phyloP scores from a whole-genome alignment of 1,140 invertebrate genomes.

The Halictus rubicundus region DNA sequence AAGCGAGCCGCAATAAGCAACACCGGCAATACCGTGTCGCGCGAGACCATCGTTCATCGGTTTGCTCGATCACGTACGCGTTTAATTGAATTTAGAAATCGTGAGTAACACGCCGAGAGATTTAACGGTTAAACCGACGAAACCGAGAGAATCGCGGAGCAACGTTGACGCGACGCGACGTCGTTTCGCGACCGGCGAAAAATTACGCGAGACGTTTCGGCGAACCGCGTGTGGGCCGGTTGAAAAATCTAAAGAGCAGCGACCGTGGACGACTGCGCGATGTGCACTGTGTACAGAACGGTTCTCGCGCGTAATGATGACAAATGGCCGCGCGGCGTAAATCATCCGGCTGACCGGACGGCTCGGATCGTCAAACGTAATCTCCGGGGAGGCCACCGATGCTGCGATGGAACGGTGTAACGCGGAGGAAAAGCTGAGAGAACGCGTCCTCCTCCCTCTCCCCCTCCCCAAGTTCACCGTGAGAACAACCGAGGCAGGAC shows the following conservation, averaged over 20 bases:
- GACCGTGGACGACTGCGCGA: constrained; percentile 37
- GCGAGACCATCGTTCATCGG: constrained; percentile 10
- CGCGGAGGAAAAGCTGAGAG: too few relatives aligned
- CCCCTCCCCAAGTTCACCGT: background rate
- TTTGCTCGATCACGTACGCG: constrained; percentile 31
- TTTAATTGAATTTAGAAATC: constrained; percentile 30
- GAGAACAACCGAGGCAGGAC: background rate
- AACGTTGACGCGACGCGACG: too few relatives aligned
- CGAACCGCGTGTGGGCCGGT: constrained; percentile 40
- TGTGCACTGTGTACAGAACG: constrained; percentile 21
- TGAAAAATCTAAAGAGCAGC: constrained; percentile 54
- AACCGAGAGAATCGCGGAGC: too few relatives aligned
- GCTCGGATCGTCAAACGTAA: constrained; percentile 58
- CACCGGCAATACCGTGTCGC: constrained; percentile 1
- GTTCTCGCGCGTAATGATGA: constrained; percentile 69
- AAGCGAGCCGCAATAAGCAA: constrained; percentile 31
- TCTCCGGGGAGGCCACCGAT: constrained; percentile 30
- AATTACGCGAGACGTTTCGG: background rate
- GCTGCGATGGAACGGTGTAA: background rate
- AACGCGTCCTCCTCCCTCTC: too few relatives aligned
- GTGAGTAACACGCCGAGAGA: background rate
- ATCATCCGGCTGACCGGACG: constrained; percentile 66
- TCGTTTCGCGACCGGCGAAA: too few relatives aligned
- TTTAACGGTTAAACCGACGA: constrained; percentile 16
- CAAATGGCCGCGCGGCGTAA: constrained; percentile 68